phyloP scores from a whole-genome alignment of 2,888 invertebrate genomes.

The Xestoiulus laeticollis region DNA sequence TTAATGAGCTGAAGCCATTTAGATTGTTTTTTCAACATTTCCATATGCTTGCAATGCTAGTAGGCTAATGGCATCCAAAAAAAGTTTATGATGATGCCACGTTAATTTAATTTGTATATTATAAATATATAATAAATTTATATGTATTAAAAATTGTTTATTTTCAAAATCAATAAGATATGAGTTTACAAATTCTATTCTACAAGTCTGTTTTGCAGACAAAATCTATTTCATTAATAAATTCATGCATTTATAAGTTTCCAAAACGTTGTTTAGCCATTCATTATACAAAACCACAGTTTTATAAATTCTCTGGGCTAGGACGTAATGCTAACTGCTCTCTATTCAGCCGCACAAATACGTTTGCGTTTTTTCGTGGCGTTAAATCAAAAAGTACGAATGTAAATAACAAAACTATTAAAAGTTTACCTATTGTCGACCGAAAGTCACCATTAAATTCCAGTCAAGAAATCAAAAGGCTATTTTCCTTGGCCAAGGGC shows the following conservation, averaged over 20 bases:
- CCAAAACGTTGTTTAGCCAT: neutral
- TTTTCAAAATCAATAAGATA: neutral
- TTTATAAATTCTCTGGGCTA: neutral
- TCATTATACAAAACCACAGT: neutral
- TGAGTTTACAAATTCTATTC: neutral
- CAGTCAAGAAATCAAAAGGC: conserved; percentile 59
- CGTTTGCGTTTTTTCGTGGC: neutral
- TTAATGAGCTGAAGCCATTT: neutral
- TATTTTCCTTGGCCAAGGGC: conserved; percentile 61
- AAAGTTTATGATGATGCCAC: no score
- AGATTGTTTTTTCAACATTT: neutral
- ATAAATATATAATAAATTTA: neutral
- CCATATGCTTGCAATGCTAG: neutral
- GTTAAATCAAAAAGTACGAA: neutral
- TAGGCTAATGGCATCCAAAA: neutral
- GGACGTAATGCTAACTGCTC: neutral
- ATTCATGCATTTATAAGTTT: neutral
- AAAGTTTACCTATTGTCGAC: neutral
- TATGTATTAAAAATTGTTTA: neutral
- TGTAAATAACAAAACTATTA: neutral
- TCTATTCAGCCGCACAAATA: neutral
- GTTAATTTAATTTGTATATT: no score
- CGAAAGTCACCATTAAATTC: conserved; percentile 48
- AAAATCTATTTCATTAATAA: neutral
- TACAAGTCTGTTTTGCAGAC: neutral